phyloP scores from a whole-genome alignment of 1,140 invertebrate species.

The Diabrotica undecimpunctata region DNA sequence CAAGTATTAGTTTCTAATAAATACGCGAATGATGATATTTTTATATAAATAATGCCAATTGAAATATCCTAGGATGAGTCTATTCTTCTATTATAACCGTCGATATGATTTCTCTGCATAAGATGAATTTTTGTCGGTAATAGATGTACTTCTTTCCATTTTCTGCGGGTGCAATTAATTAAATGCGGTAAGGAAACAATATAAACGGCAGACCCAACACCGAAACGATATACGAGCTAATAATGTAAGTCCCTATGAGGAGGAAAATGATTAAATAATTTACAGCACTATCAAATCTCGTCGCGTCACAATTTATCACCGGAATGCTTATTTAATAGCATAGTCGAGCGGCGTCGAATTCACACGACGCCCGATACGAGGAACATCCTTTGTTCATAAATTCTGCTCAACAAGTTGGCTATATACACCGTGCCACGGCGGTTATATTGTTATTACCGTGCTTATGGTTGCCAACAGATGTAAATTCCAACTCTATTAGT shows the following conservation, averaged over 20 bases:
- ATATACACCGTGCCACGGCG: conserved; percentile 42
- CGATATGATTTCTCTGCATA: no score
- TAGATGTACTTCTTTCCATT: no score
- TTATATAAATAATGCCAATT: no score
- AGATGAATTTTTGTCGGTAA: no score
- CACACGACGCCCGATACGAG: conserved; percentile 34
- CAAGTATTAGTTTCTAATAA: no score
- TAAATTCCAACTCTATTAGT: conserved; percentile 48
- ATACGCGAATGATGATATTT: no score
- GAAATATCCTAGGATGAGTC: no score
- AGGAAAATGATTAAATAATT: conserved; percentile 49
- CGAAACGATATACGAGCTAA: conserved; percentile 38
- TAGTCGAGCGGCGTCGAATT: conserved; percentile 37
- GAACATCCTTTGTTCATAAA: conserved; percentile 46
- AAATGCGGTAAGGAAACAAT: no score
- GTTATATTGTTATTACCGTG: conserved; percentile 50
- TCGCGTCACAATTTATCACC: conserved; percentile 49
- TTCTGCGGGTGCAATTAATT: no score
- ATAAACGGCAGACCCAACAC: no score
- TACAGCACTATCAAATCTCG: conserved; percentile 50
- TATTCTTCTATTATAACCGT: no score
- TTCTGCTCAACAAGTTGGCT: conserved; percentile 50
- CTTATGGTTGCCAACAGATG: conserved; percentile 48
- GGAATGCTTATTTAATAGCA: conserved; percentile 50
- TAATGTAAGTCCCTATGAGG: conserved; percentile 43